Conservation (phyloP, 1,140 invertebrate genomes). For the Medauroidea extradentata region DNA sequence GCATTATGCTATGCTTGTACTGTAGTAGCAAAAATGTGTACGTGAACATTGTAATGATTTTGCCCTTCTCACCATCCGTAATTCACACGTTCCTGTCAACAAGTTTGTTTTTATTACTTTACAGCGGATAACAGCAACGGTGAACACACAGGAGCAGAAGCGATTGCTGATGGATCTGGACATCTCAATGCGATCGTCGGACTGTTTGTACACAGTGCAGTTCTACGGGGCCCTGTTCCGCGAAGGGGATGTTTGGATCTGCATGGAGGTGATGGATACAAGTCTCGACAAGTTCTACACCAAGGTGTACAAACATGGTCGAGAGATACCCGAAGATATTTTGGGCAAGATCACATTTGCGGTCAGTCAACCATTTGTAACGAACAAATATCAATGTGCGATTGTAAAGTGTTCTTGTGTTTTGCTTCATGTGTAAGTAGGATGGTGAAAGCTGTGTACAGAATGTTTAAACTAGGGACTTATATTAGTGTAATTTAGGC, state of each 20-base stretch:
- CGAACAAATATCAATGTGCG: too few species aligned
- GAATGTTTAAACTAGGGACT: too few species aligned
- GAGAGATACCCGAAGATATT: conserved; percentile 88
- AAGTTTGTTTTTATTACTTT: conserved; percentile 30
- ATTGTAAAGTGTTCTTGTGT: too few species aligned
- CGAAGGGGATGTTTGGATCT: conserved; percentile 97
- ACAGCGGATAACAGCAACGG: conserved; percentile 87
- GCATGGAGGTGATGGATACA: conserved; percentile 99
- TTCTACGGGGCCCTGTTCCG: conserved; percentile 96
- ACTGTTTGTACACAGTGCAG: conserved; percentile 94
- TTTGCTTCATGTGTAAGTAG: too few species aligned
- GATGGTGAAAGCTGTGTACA: too few species aligned
- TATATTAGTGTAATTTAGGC: conserved; percentile 24
- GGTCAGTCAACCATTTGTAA: conserved; percentile 50
- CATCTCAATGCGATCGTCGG: conserved; percentile 89
- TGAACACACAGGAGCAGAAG: conserved; percentile 90
- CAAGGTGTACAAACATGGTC: conserved; percentile 72
- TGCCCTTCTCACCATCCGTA: too few species aligned
- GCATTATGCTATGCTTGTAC: too few species aligned
- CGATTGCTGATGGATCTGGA: conserved; percentile 96
- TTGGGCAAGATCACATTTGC: conserved; percentile 93
- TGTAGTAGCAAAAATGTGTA: too few species aligned
- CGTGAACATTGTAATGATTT: too few species aligned
- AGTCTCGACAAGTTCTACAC: conserved; percentile 95
- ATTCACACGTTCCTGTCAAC: too few species aligned